Conservation (phyloP, 2,113 vertebrate species). For the Otus sunia region DNA sequence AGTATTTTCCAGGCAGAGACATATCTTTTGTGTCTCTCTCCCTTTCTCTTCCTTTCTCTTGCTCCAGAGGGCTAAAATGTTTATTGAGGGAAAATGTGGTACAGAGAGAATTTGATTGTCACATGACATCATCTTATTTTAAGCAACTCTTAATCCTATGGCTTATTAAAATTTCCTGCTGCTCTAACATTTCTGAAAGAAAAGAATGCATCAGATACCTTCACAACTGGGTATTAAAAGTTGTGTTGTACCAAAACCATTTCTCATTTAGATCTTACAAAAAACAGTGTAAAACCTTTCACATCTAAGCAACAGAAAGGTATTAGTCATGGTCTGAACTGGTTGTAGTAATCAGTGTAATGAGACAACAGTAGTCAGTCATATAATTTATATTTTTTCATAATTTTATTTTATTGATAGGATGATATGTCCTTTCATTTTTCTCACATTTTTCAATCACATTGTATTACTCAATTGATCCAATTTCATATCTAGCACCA, state of each 20-base stretch:
- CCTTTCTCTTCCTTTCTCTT: not conserved
- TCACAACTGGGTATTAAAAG: not conserved
- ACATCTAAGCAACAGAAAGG: not conserved
- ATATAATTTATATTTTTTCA: not conserved
- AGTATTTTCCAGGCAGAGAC: not conserved
- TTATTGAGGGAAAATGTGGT: not conserved
- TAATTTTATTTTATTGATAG: not conserved
- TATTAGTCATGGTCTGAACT: not conserved
- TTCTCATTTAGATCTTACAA: not conserved
- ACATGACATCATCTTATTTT: not conserved
- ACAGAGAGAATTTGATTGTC: not conserved
- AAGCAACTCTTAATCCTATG: not conserved
- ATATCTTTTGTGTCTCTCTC: not conserved
- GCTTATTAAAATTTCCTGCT: constrained; percentile 15
- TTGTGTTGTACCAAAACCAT: not conserved
- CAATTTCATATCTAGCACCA: not conserved
- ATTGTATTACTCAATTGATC: not conserved
- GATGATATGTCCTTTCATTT: not conserved
- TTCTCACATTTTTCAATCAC: not conserved
- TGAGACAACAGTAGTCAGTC: not conserved
- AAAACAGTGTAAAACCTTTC: not conserved
- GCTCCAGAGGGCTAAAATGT: not conserved
- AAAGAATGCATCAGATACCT: not conserved
- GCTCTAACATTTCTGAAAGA: constrained; percentile 1
- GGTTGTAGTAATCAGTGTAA: not conserved